Evolutionary conservation across 2,797 vertebrate species (phyloP).

Genomic region (Leucoraja ocellata): DNA sequence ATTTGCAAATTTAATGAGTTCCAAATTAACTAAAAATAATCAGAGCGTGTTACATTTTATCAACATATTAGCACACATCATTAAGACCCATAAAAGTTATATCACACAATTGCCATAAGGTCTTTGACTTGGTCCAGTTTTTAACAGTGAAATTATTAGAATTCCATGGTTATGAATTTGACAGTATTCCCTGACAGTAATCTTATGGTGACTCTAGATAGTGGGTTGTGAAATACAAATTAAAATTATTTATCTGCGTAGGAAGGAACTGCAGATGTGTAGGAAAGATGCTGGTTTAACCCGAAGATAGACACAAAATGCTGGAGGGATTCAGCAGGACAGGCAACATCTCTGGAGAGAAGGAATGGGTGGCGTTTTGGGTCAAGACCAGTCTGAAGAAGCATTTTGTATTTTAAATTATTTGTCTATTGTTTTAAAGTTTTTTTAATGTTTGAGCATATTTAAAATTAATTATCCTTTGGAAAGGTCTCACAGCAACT

Average conservation of each 20-base stretch:
- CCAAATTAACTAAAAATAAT: not conserved
- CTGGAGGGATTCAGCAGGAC: no score
- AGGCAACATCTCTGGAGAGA: no score
- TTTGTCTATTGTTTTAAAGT: not conserved
- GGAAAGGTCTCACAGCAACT: no score
- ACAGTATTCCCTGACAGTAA: not conserved
- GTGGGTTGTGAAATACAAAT: not conserved
- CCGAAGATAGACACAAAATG: no score
- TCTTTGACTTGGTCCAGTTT: not conserved
- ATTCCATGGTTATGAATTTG: not conserved
- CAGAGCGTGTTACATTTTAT: not conserved
- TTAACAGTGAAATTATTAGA: not conserved
- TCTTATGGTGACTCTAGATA: not conserved
- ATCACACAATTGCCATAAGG: not conserved
- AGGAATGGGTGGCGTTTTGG: no score
- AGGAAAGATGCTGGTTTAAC: no score
- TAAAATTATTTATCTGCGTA: not conserved
- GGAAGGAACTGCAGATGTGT: no score
- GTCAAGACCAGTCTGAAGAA: no score
- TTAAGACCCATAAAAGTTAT: not conserved
- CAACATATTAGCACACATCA: not conserved
- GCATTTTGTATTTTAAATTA: not conserved
- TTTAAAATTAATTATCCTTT: no score
- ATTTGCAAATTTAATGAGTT: not conserved
- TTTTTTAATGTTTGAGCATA: not conserved